A percentile compares a stretch with the other conserved stretches of the same genome.
Conservation (phyloP, 2,888 invertebrate species). For the Fragum whitleyi region DNA sequence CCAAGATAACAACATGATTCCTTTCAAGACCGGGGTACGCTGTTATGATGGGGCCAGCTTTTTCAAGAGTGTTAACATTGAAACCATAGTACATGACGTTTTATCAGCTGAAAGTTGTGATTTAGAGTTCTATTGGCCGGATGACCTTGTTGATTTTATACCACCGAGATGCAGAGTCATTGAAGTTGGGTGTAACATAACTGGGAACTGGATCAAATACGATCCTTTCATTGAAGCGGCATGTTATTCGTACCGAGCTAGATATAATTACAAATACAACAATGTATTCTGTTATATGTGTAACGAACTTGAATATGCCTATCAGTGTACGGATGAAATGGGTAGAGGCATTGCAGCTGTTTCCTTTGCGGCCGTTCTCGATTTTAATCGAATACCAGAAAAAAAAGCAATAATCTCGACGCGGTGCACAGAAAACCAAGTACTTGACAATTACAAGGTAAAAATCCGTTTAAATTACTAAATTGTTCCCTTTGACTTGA, state of each 20-base stretch:
- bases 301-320: constrained; percentile 3
- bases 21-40: background rate
- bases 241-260: constrained; percentile 22
- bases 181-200: constrained; percentile 28
- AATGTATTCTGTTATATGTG: constrained; percentile 44
- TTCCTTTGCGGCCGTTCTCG: constrained; percentile 25
- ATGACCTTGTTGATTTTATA: background rate
- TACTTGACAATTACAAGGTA: background rate
- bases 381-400: background rate
- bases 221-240: constrained; percentile 34
- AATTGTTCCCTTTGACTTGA: too few relatives aligned
- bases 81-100: constrained; percentile 2
- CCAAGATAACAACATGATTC: background rate
- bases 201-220: constrained; percentile 32
- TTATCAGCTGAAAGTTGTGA: background rate
- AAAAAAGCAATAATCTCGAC: too few relatives aligned
- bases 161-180: background rate
- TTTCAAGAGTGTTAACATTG: background rate
- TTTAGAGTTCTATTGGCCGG: background rate
- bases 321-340: background rate
- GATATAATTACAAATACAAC: constrained; percentile 21
- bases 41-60: background rate
- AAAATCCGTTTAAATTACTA: too few relatives aligned
- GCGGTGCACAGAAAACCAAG: background rate
- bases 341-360: background rate